Percentiles rank a stretch among this genome's conserved stretches.
Evolutionary conservation across 2,888 invertebrate species (phyloP).

Genomic region (Kryphioiulus occultus): DNA sequence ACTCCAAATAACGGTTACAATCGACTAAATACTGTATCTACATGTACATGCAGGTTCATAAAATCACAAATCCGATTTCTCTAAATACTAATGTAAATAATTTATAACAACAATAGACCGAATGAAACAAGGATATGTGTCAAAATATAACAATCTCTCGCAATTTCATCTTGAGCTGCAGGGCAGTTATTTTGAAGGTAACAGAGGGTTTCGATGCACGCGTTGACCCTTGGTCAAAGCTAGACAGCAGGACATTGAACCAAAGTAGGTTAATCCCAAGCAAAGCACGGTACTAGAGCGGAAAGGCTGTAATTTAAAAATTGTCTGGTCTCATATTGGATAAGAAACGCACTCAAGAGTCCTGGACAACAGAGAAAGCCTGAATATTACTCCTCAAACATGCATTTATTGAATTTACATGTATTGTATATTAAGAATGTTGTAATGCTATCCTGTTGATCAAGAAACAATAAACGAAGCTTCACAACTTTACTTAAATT

Average conservation of each 20-base stretch:
- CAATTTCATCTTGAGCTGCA: background rate
- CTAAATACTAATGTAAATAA: no score
- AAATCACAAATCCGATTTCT: background rate
- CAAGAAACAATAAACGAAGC: no score
- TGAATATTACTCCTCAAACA: background rate
- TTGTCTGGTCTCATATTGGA: background rate
- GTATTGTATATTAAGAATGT: no score
- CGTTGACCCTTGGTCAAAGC: background rate
- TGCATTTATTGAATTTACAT: background rate
- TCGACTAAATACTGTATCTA: background rate
- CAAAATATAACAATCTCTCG: background rate
- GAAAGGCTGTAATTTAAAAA: background rate
- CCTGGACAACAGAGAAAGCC: background rate
- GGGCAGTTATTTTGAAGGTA: background rate
- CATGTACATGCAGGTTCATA: no score
- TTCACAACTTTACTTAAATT: background rate
- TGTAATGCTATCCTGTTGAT: no score
- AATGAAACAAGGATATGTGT: background rate
- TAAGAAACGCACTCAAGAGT: background rate
- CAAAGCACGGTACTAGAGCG: background rate
- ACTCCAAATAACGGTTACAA: background rate
- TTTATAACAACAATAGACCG: background rate
- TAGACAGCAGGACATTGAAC: constrained; percentile 3
- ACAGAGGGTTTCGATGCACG: background rate
- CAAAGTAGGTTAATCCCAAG: background rate